These are phyloP conservation scores for Rhinella marina DNA, from an alignment of 2,797 vertebrate species.

Conservation along the genomic window DNA sequence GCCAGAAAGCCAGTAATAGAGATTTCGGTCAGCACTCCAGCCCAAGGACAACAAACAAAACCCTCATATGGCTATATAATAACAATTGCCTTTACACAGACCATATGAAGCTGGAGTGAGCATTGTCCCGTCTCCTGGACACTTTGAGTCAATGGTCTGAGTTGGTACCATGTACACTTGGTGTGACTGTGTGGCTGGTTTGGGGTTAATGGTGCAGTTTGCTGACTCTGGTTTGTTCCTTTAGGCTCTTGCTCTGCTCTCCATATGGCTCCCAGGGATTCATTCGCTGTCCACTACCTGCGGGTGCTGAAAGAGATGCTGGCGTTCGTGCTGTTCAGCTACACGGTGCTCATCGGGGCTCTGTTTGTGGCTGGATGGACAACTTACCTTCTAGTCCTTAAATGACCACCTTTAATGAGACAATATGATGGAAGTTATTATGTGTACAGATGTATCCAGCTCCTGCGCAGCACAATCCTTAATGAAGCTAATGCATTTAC, in stretches of 20 bases:
- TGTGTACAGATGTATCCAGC: not conserved
- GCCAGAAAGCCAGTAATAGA: not conserved
- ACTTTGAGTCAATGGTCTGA: not conserved
- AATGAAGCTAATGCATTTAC: not conserved
- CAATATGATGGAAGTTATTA: not conserved
- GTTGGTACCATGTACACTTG: not conserved
- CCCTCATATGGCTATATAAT: not conserved
- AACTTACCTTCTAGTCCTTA: slow-evolving; percentile 92
- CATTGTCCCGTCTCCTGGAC: not conserved
- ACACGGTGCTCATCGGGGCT: slow-evolving; percentile 91
- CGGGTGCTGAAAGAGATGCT: slow-evolving; percentile 89
- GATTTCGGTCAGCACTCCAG: not conserved
- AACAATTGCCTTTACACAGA: not conserved
- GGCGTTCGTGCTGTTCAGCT: slow-evolving; percentile 93
- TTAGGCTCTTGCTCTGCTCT: not conserved
- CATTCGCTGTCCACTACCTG: slow-evolving; percentile 85
- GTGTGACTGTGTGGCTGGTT: too few relatives aligned
- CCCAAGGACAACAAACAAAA: not conserved
- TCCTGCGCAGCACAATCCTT: not conserved
- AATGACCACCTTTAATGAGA: slow-evolving; percentile 67
- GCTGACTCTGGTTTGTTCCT: not conserved
- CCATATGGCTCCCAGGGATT: slow-evolving; percentile 68
- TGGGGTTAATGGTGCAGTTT: not conserved
- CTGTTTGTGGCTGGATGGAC: slow-evolving; percentile 94
- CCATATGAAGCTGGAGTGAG: not conserved